phyloP scores from a whole-genome alignment of 2,888 invertebrate genomes.

The Deilephila porcellus region DNA sequence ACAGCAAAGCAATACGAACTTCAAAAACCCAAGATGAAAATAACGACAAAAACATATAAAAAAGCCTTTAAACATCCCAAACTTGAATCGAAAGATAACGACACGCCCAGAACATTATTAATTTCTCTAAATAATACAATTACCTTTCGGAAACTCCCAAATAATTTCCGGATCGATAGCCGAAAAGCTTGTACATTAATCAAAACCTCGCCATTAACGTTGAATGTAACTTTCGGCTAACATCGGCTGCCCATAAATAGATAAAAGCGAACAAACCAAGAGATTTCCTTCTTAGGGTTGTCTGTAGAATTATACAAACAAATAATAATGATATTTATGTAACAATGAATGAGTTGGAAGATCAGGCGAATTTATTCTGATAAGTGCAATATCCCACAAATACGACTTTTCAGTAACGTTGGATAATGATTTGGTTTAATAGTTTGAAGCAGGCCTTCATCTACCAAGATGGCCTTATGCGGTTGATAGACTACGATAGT shows the following conservation, averaged over 20 bases:
- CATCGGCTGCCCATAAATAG: constrained; percentile 25
- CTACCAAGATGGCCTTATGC: no score
- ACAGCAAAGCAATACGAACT: no score
- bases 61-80: no score
- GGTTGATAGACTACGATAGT: no score
- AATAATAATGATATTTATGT: neutral
- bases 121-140: neutral
- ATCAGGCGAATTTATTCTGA: no score
- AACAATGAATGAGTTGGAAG: no score
- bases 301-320: neutral
- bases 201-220: constrained; percentile 38
- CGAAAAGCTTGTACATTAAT: constrained; percentile 36
- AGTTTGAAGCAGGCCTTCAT: no score
- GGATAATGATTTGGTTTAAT: no score
- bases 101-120: neutral
- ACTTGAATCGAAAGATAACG: neutral
- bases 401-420: no score
- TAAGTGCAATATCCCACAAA: no score
- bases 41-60: no score
- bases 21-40: no score
- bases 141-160: neutral
- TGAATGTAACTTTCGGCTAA: constrained; percentile 29
- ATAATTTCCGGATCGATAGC: constrained; percentile 2
- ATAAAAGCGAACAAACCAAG: constrained; percentile 25
- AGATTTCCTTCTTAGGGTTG: constrained; percentile 24